phyloP scores from a whole-genome alignment of 2,113 vertebrate species.

The Oophaga pumilio region DNA sequence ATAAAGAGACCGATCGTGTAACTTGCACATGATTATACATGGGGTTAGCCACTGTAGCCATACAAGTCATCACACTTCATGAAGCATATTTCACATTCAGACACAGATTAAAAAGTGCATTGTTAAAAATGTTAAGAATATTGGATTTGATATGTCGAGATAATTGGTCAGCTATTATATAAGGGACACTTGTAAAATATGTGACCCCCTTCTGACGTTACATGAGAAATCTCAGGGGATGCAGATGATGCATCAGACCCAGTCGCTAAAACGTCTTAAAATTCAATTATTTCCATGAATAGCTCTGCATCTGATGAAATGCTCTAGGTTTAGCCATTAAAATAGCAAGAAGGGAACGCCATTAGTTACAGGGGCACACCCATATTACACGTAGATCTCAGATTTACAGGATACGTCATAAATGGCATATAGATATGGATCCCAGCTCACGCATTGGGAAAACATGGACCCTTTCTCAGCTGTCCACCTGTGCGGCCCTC shows the following conservation, averaged over 20 bases:
- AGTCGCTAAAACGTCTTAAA: background rate
- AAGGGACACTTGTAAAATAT: background rate
- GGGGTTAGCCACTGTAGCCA: background rate
- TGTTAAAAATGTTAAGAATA: background rate
- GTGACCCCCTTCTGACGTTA: background rate
- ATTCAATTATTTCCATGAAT: background rate
- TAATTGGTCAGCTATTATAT: background rate
- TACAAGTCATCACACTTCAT: background rate
- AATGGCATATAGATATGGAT: background rate
- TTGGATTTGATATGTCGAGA: background rate
- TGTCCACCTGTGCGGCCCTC: background rate
- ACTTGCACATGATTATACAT: background rate
- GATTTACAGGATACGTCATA: background rate
- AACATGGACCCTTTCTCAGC: background rate
- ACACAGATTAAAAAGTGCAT: constrained; percentile 7
- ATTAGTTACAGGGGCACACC: background rate
- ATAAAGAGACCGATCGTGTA: background rate
- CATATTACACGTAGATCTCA: background rate
- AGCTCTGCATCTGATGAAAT: background rate
- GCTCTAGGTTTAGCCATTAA: background rate
- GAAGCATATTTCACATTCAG: background rate
- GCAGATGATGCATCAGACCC: background rate
- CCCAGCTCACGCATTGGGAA: background rate
- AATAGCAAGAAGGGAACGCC: background rate
- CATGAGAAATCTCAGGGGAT: background rate